Evolutionary conservation across 2,888 invertebrate species (phyloP).

Genomic region (Temnothorax ravouxi): DNA sequence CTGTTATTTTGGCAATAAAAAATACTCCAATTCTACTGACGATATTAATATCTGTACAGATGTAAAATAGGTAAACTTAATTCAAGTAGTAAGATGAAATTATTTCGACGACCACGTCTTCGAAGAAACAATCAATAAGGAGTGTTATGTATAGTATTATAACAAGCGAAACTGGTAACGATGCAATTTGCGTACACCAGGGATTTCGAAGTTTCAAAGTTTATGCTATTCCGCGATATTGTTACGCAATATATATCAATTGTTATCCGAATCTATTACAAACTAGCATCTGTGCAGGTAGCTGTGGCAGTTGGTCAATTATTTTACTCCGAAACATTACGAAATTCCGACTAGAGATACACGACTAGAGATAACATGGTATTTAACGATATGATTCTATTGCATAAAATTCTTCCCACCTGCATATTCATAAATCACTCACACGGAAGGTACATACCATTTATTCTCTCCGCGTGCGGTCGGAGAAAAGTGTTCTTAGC

Average conservation of each 20-base stretch:
- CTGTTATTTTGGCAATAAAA: slow-evolving; percentile 5
- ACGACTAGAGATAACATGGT: slow-evolving; percentile 24
- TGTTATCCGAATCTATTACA: slow-evolving; percentile 45
- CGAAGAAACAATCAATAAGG: slow-evolving; percentile 17
- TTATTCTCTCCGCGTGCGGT: background rate
- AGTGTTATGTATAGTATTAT: background rate
- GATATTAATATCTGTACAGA: slow-evolving; percentile 9
- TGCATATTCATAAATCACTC: slow-evolving; percentile 24
- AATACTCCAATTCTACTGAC: slow-evolving; percentile 16
- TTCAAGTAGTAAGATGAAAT: background rate
- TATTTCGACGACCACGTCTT: slow-evolving; percentile 1
- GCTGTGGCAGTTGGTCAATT: slow-evolving; percentile 21
- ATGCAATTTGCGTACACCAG: slow-evolving; percentile 23
- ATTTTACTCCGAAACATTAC: slow-evolving; percentile 17
- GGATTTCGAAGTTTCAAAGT: slow-evolving; percentile 41
- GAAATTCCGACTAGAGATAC: slow-evolving; percentile 6
- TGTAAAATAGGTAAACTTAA: background rate
- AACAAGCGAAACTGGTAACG: slow-evolving; percentile 16
- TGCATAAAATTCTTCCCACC: slow-evolving; percentile 21
- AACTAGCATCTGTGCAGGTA: slow-evolving; percentile 30
- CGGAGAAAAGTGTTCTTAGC: background rate
- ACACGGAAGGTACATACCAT: background rate
- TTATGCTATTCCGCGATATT: slow-evolving; percentile 30
- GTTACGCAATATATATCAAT: slow-evolving; percentile 47
- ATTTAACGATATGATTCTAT: slow-evolving; percentile 34